Percentiles rank a stretch among this genome's conserved stretches.
phyloP scores from a whole-genome alignment of 2,797 vertebrate species.

The Poecile montanus region DNA sequence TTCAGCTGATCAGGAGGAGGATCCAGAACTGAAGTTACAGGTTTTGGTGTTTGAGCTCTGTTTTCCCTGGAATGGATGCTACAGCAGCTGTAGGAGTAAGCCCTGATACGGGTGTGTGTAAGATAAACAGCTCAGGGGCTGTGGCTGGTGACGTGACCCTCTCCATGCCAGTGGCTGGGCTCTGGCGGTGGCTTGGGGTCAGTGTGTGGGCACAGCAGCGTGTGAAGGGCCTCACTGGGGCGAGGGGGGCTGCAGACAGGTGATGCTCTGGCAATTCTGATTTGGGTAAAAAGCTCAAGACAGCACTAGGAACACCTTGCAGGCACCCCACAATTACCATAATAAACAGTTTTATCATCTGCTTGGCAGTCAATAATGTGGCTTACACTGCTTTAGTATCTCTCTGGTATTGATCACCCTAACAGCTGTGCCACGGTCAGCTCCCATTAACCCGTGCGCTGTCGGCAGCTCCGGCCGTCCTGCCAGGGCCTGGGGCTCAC shows the following conservation, averaged over 20 bases:
- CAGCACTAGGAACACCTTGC: constrained; percentile 71
- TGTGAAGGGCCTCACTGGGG: background rate
- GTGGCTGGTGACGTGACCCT: background rate
- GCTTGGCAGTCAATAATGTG: constrained; percentile 92
- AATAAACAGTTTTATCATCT: constrained; percentile 98
- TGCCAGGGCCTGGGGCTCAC: background rate
- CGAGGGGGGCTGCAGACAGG: background rate
- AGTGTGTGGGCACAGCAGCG: rapidly evolving
- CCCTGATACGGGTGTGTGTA: rapidly evolving
- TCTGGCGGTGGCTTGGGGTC: background rate
- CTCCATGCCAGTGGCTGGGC: background rate
- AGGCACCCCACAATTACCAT: constrained; percentile 85
- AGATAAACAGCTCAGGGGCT: background rate
- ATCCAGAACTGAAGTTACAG: background rate
- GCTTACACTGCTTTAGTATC: constrained; percentile 98
- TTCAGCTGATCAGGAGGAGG: background rate
- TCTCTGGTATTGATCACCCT: constrained; percentile 96
- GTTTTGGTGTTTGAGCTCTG: background rate
- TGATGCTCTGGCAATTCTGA: constrained; percentile 54
- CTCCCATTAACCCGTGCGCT: constrained; percentile 84
- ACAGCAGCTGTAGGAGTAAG: rapidly evolving
- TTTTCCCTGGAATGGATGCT: background rate
- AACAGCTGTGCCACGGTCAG: constrained; percentile 90
- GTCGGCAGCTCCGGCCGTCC: background rate
- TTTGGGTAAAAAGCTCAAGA: constrained; percentile 74